These are phyloP conservation scores for Catharus ustulatus DNA, from an alignment of 2,797 vertebrate genomes.

Conservation along the genomic window DNA sequence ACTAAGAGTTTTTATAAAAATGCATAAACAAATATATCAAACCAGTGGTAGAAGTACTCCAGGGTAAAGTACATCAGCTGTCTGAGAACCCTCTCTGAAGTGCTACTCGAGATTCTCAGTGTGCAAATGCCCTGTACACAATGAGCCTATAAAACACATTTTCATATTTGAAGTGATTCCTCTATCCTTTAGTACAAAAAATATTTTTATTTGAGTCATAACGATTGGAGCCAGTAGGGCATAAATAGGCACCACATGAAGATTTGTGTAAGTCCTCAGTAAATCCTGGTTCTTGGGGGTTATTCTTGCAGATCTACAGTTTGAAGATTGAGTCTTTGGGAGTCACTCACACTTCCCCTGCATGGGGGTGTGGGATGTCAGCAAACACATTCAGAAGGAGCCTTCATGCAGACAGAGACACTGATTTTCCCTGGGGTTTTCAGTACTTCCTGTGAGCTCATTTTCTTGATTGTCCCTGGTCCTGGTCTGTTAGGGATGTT, in stretches of 20 bases:
- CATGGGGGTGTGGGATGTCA: fast-evolving
- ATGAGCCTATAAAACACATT: not conserved
- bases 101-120: not conserved
- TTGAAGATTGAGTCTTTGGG: not conserved
- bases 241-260: not conserved
- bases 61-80: not conserved
- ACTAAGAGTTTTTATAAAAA: conserved; percentile 24
- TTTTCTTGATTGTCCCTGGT: not conserved
- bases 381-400: not conserved
- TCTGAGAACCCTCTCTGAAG: not conserved
- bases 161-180: not conserved
- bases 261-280: not conserved
- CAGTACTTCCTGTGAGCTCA: not conserved
- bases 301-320: not conserved
- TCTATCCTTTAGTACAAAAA: not conserved
- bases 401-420: not conserved
- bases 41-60: not conserved
- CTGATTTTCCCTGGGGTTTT: not conserved
- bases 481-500: not conserved
- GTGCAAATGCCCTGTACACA: not conserved
- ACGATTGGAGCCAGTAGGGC: not conserved
- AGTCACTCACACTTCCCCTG: not conserved
- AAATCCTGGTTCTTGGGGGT: not conserved
- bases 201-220: not conserved
- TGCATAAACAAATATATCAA: conserved; percentile 32